Base-by-base conservation (phyloP, 2,797 vertebrate genomes). In the Poecile montanus region DNA sequence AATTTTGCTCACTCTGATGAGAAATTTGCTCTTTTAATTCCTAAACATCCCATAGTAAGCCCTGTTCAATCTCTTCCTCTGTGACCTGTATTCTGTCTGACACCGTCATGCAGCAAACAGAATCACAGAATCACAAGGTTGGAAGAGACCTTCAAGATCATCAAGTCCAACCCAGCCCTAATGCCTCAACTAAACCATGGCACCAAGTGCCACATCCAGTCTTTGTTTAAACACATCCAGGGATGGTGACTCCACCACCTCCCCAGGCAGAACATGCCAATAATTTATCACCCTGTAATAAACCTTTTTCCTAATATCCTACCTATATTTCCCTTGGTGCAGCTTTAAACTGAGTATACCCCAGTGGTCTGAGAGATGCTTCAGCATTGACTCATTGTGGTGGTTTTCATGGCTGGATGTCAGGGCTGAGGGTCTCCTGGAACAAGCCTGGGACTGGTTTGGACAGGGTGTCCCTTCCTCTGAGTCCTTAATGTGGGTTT, bases 11-110 rank as follows among this genome's bases (percentile, higher is more conserved):
- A 9, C 12, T 77, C 13, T 48, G 11, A 4, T 77, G 29, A 79
- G 20, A 2, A 75, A 21, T 6, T 44, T 14, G 7, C 7, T 36
- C 14, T 73, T 87, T 60, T 26, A 14, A 29, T 45, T 25, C 10
- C n/a, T 72, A 12, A 63, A 44, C 14, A 48, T 38, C 21, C 18
- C 50, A 34, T 12, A 13, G 6, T 40, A 61, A 83, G 9, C 34
- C 26, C 16, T 47, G 32, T 47, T 50, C 12, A 60, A 51, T 29
- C 40, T 80, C 26, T 58, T 83, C 16, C 8, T 60, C 27, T 44
- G 12, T 47, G 30, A 60, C 16, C 36, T 0, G 0, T 32, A 2
- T 9, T 21, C 13, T 22, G 10, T 38, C 53, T 45, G 53, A 50
- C 34, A 45, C 7, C 10, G 10, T 7, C 27, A 45, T 34, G 26